Evolutionary conservation across 2,888 invertebrate species (phyloP).

Genomic region (Ichneumon xanthorius): DNA sequence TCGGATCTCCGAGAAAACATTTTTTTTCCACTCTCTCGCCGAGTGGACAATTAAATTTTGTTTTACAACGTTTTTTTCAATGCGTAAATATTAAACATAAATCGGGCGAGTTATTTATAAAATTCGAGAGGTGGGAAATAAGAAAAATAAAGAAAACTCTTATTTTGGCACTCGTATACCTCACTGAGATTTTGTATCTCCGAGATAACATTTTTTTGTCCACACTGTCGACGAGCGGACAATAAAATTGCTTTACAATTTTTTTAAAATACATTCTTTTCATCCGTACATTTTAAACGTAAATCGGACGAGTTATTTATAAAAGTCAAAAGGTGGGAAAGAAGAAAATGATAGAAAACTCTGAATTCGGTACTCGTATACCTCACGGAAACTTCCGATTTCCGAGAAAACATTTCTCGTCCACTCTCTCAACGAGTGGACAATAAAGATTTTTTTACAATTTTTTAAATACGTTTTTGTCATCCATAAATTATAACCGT

Average conservation of each 20-base stretch:
- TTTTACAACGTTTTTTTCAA: not conserved
- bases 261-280: not conserved
- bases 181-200: not conserved
- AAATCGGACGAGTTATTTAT: too few relatives aligned
- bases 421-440: too few relatives aligned
- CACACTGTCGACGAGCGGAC: too few relatives aligned
- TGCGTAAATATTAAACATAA: not conserved
- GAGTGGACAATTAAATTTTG: not conserved
- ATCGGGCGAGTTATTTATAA: conserved; percentile 3
- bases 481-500: not conserved
- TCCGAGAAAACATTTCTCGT: not conserved
- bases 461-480: not conserved
- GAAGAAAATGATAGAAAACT: too few relatives aligned
- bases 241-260: too few relatives aligned
- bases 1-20: not conserved
- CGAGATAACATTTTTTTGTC: too few relatives aligned
- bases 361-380: conserved; percentile 24
- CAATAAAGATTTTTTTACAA: not conserved
- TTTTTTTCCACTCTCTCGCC: not conserved
- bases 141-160: too few relatives aligned
- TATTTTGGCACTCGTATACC: too few relatives aligned
- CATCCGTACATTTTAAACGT: not conserved
- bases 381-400: not conserved
- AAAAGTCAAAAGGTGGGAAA: too few relatives aligned
- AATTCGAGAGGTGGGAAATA: not conserved